phyloP scores from a whole-genome alignment of 2,797 vertebrate genomes.

The Pempheris klunzingeri region DNA sequence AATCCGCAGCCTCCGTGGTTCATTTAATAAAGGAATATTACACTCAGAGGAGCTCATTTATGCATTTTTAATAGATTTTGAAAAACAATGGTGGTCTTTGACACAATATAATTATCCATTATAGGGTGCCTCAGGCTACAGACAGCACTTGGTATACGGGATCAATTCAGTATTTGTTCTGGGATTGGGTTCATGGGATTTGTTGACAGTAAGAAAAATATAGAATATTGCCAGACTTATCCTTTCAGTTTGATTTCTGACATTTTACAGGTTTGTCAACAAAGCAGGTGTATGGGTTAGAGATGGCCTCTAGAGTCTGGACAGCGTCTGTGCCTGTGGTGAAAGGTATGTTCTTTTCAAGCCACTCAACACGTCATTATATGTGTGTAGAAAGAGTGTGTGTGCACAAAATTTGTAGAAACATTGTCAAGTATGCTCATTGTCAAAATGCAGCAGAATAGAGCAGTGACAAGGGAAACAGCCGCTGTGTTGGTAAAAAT shows the following conservation, averaged over 20 bases:
- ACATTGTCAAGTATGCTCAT: not conserved
- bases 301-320: constrained; percentile 77
- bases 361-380: not conserved
- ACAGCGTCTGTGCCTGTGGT: constrained; percentile 78
- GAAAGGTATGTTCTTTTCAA: constrained; percentile 68
- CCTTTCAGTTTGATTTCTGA: constrained; percentile 13
- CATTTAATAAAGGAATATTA: not conserved
- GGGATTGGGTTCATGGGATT: not conserved
- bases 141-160: too few relatives aligned
- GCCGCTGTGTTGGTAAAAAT: not conserved
- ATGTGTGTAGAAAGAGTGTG: not conserved
- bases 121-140: not conserved
- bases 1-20: not conserved
- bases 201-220: not conserved
- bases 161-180: not conserved
- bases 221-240: not conserved
- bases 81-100: not conserved
- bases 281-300: constrained; percentile 69
- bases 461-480: not conserved
- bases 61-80: not conserved
- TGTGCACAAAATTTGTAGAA: not conserved
- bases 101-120: not conserved
- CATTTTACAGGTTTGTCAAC: constrained; percentile 71
- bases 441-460: constrained; percentile 3
- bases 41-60: not conserved